Evolutionary conservation across 2,797 vertebrate genomes (phyloP).

Genomic region (Argentina silus): DNA sequence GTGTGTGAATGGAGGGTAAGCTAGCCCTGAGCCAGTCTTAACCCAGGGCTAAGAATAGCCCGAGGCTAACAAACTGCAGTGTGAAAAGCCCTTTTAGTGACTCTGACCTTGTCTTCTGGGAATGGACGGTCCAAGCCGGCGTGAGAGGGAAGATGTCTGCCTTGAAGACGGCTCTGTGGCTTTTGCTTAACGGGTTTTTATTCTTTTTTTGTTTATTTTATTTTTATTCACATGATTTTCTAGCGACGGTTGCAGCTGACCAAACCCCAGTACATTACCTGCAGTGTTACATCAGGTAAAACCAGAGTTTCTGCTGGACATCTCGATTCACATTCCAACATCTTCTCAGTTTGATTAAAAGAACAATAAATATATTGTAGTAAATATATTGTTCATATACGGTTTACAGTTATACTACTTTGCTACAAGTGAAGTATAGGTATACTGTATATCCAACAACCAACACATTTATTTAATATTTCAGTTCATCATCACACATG

Average conservation of each 20-base stretch:
- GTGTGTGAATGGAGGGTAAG: too few species aligned
- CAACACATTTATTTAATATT: not conserved
- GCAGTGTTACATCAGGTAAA: not conserved
- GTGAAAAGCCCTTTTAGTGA: too few species aligned
- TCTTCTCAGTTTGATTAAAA: too few species aligned
- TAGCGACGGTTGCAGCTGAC: slow-evolving; percentile 5
- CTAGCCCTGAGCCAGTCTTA: too few species aligned
- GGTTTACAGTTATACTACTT: too few species aligned
- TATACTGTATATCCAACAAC: not conserved
- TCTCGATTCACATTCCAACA: not conserved
- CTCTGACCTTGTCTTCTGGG: too few species aligned
- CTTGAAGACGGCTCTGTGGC: slow-evolving; percentile 23
- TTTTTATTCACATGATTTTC: not conserved
- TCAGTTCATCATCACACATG: not conserved
- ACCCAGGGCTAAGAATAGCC: too few species aligned
- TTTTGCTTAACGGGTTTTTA: slow-evolving; percentile 11
- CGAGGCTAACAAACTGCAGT: too few species aligned
- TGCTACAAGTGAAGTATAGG: too few species aligned
- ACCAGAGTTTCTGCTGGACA: not conserved
- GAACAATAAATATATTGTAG: too few species aligned
- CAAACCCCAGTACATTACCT: not conserved
- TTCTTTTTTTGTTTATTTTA: slow-evolving; percentile 34
- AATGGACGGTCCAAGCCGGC: not conserved
- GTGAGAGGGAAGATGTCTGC: slow-evolving; percentile 6
- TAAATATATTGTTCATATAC: too few species aligned